Conservation (phyloP, 2,113 vertebrate genomes). For the Fregata magnificens region DNA sequence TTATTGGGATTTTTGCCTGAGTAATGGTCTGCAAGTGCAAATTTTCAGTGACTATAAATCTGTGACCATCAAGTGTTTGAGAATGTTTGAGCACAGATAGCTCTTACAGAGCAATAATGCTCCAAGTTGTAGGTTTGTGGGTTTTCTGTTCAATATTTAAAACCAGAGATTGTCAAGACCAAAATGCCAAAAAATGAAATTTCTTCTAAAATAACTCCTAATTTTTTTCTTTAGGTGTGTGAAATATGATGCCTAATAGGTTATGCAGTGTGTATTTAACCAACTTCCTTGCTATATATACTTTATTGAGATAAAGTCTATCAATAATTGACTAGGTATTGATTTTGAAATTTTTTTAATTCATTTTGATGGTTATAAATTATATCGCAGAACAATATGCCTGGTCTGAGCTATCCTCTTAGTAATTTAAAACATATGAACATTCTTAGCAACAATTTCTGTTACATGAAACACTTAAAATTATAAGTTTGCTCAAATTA, state of each 20-base stretch:
- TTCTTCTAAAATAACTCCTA: not conserved
- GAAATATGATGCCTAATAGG: not conserved
- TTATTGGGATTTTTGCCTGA: not conserved
- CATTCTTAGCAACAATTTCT: not conserved
- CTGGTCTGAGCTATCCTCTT: not conserved
- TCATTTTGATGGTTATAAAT: not conserved
- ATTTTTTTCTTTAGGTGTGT: not conserved
- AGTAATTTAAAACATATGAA: not conserved
- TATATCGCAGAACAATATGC: not conserved
- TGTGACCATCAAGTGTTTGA: not conserved
- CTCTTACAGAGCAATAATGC: not conserved
- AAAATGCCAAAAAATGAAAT: not conserved
- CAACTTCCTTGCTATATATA: not conserved
- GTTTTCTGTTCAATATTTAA: constrained; percentile 15
- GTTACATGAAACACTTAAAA: not conserved
- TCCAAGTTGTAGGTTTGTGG: not conserved
- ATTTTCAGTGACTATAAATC: not conserved
- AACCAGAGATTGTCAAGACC: not conserved
- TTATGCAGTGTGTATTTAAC: not conserved
- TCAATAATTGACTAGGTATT: not conserved
- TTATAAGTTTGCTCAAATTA: not conserved
- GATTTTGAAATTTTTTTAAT: not conserved
- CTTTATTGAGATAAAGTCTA: not conserved
- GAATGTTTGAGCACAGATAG: not conserved
- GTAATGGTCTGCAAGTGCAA: not conserved